Evolutionary conservation across 2,888 invertebrate genomes (phyloP).

Genomic region (Gryllus longicercus): DNA sequence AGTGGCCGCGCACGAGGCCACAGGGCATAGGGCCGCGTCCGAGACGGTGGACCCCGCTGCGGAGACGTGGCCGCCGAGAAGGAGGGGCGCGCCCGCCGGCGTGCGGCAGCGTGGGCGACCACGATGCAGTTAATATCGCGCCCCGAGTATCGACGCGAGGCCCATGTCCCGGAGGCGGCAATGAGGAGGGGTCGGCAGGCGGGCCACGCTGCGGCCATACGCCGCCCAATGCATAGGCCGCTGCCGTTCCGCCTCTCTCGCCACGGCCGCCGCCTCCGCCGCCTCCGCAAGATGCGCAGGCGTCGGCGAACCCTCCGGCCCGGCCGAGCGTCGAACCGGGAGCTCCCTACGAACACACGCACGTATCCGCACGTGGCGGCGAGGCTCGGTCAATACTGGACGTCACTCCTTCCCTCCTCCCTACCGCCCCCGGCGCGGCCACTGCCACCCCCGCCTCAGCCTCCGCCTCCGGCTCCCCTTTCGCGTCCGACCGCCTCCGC

Average conservation of each 20-base stretch:
- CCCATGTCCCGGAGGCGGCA: background rate
- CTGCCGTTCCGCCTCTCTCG: background rate
- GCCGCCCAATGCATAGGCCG: background rate
- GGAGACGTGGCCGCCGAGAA: background rate
- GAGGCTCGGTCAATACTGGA: slow-evolving; percentile 11
- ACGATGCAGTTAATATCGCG: background rate
- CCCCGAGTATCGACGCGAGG: background rate
- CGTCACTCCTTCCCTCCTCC: background rate
- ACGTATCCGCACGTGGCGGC: background rate
- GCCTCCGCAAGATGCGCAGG: background rate
- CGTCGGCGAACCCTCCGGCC: slow-evolving; percentile 2
- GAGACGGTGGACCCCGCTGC: background rate
- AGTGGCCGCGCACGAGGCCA: background rate
- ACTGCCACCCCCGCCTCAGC: background rate
- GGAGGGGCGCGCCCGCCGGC: background rate
- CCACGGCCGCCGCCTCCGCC: background rate
- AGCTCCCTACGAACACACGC: slow-evolving; percentile 8
- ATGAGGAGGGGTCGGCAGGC: background rate
- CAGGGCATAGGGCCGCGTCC: too few relatives aligned
- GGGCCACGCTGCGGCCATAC: background rate
- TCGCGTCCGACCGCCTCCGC: too few relatives aligned
- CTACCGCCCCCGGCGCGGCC: background rate
- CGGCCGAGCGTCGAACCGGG: slow-evolving; percentile 11
- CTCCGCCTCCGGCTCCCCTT: background rate
- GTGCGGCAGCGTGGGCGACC: background rate